Conservation (phyloP, 2,113 vertebrate genomes). For the Rousettus leschenaultii region DNA sequence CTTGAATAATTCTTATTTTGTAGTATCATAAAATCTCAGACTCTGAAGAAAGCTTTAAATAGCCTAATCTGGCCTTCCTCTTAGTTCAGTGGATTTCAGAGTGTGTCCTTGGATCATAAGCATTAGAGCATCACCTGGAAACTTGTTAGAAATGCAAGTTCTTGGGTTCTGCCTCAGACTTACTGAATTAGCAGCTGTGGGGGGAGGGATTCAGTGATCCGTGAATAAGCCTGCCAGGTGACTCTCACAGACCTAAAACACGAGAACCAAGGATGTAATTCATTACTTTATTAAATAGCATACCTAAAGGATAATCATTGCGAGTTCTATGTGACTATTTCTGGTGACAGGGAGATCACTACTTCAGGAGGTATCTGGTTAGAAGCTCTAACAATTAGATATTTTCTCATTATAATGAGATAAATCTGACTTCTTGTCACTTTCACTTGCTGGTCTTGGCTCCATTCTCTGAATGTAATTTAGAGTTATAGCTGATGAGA, state of each 20-base stretch:
- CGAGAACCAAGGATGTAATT: not conserved
- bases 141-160: not conserved
- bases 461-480: not conserved
- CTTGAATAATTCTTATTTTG: not conserved
- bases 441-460: conserved; percentile 1
- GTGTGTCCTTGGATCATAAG: not conserved
- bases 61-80: not conserved
- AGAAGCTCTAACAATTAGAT: not conserved
- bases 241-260: not conserved
- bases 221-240: not conserved
- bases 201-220: not conserved
- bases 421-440: not conserved
- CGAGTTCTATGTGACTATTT: not conserved
- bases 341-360: not conserved
- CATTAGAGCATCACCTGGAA: not conserved
- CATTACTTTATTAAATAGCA: not conserved
- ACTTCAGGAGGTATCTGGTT: not conserved
- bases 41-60: not conserved
- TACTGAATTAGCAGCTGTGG: not conserved
- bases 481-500: conserved; percentile 28
- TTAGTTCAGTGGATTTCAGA: not conserved
- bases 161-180: not conserved
- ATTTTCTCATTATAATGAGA: not conserved
- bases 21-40: not conserved
- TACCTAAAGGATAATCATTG: not conserved